These are phyloP conservation scores for Pecten maximus DNA, from an alignment of 2,888 invertebrate genomes.

Conservation along the genomic window DNA sequence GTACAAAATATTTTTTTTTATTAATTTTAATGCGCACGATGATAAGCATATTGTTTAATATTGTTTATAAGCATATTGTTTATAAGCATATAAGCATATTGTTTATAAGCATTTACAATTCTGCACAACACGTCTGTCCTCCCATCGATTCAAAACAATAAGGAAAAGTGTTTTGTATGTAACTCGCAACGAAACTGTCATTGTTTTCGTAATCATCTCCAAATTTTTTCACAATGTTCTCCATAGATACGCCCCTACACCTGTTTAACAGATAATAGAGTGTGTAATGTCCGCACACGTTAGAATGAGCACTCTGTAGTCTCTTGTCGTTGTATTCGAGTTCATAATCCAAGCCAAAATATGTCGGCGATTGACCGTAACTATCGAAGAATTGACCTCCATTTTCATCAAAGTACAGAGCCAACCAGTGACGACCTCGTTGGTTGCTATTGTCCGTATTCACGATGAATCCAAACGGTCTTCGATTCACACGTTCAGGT, in stretches of 20 bases:
- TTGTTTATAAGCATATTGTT: too few species aligned
- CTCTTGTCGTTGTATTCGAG: background rate
- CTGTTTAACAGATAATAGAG: slow-evolving; percentile 35
- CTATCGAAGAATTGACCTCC: slow-evolving; percentile 43
- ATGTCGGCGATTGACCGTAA: background rate
- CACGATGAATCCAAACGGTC: slow-evolving; percentile 26
- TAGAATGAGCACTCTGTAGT: slow-evolving; percentile 5
- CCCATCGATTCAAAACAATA: too few species aligned
- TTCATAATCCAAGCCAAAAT: background rate
- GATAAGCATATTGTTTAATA: too few species aligned
- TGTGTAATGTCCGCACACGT: slow-evolving; percentile 40
- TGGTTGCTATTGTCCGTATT: slow-evolving; percentile 37
- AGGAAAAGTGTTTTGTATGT: too few species aligned
- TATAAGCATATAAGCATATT: too few species aligned
- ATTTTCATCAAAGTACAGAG: background rate
- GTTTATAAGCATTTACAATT: too few species aligned
- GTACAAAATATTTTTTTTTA: too few species aligned
- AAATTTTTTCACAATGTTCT: slow-evolving; percentile 21
- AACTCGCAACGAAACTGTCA: too few species aligned
- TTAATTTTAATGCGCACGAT: too few species aligned
- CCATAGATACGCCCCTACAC: background rate
- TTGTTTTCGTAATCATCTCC: slow-evolving; percentile 8
- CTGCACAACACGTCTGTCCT: too few species aligned
- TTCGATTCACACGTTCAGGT: background rate
- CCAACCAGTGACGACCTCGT: slow-evolving; percentile 42